phyloP scores from a whole-genome alignment of 1,140 invertebrate species.

The Arion vulgaris region DNA sequence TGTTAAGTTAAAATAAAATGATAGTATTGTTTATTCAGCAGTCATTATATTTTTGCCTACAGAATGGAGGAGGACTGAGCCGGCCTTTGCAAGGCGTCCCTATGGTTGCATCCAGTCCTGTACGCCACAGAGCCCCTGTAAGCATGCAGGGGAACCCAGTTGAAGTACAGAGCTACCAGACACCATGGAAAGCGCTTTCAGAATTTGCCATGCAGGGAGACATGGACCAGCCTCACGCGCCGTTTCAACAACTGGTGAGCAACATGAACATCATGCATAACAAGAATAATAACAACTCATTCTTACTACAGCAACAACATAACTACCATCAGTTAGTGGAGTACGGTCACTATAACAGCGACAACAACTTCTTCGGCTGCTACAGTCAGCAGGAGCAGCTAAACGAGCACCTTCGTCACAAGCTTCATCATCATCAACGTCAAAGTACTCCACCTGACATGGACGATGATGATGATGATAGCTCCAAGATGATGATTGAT shows the following conservation, averaged over 20 bases:
- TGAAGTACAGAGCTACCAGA: constrained; percentile 95
- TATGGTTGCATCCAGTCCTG: constrained; percentile 95
- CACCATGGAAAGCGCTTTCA: constrained; percentile 94
- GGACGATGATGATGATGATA: constrained; percentile 26
- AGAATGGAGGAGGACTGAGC: constrained; percentile 88
- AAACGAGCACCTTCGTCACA: constrained; percentile 1
- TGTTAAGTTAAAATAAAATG: too few relatives aligned
- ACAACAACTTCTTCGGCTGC: constrained; percentile 7
- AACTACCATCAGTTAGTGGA: constrained; percentile 11
- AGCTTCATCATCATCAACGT: constrained; percentile 16
- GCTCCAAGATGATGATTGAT: constrained; percentile 37
- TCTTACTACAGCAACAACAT: constrained; percentile 12
- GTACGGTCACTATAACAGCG: background rate
- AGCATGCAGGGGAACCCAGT: constrained; percentile 73
- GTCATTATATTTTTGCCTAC: constrained; percentile 49
- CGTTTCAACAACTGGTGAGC: constrained; percentile 96
- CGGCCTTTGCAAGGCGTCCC: constrained; percentile 91
- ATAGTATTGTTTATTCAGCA: too few relatives aligned
- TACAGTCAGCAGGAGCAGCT: constrained; percentile 2
- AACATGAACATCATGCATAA: constrained; percentile 76
- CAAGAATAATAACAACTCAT: constrained; percentile 23
- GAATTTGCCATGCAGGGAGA: constrained; percentile 96
- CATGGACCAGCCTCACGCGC: constrained; percentile 86
- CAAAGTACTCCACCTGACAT: background rate
- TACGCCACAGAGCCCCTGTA: constrained; percentile 83